phyloP scores from a whole-genome alignment of 2,888 invertebrate genomes.

The Pachliopta kotzebuea region DNA sequence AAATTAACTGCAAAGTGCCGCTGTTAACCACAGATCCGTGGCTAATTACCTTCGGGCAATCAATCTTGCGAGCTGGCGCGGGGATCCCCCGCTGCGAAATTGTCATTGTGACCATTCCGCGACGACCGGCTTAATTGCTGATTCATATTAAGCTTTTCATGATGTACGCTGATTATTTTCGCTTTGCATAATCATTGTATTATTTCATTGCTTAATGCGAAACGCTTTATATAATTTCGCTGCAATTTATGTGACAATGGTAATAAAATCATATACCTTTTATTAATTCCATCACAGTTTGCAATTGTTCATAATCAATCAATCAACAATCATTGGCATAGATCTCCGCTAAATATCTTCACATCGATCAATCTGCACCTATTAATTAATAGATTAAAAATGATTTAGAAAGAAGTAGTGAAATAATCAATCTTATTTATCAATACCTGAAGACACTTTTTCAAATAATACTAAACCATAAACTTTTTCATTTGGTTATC shows the following conservation, averaged over 20 bases:
- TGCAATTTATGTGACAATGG: slow-evolving; percentile 9
- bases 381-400: too few relatives aligned
- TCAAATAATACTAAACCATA: too few relatives aligned
- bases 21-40: slow-evolving; percentile 48
- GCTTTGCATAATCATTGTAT: slow-evolving; percentile 9
- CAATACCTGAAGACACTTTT: too few relatives aligned
- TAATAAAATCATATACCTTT: not conserved
- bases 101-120: slow-evolving; percentile 46
- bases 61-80: slow-evolving; percentile 49
- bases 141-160: slow-evolving; percentile 41
- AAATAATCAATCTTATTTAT: too few relatives aligned
- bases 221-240: slow-evolving; percentile 8
- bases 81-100: slow-evolving; percentile 41
- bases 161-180: slow-evolving; percentile 28
- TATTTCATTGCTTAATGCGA: slow-evolving; percentile 4
- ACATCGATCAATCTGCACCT: too few relatives aligned
- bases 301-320: too few relatives aligned
- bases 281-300: too few relatives aligned
- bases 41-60: slow-evolving; percentile 56
- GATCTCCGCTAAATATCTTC: too few relatives aligned
- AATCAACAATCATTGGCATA: too few relatives aligned
- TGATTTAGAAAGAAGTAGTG: too few relatives aligned
- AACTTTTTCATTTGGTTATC: too few relatives aligned
- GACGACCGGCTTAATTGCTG: slow-evolving; percentile 47
- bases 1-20: slow-evolving; percentile 53